Conservation (phyloP, 2,888 invertebrate genomes). For the Lordiphosa andalusiaca region DNA sequence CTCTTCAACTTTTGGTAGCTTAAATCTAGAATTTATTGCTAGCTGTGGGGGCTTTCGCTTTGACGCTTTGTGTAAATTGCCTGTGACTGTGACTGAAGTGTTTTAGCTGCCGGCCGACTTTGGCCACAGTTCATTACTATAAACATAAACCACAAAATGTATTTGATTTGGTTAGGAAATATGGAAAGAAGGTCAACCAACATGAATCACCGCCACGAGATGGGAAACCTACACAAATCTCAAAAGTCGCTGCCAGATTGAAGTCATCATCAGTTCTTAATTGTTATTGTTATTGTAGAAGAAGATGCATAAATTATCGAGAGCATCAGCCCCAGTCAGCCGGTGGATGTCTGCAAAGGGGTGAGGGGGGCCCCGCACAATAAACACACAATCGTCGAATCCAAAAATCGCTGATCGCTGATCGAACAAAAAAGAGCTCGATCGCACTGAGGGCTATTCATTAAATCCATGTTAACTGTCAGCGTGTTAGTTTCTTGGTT, state of each 20-base stretch:
- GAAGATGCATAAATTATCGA: constrained; percentile 49
- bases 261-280: constrained; percentile 53
- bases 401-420: constrained; percentile 1
- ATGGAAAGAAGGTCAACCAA: constrained; percentile 52
- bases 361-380: constrained; percentile 21
- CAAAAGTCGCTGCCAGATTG: constrained; percentile 36
- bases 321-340: constrained; percentile 1
- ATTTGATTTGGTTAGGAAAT: constrained; percentile 31
- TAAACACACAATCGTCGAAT: constrained; percentile 37
- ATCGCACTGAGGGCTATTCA: constrained; percentile 19
- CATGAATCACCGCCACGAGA: constrained; percentile 38
- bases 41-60: constrained; percentile 31
- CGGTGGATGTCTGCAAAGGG: constrained; percentile 41
- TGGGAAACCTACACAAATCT: constrained; percentile 22
- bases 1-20: constrained; percentile 18
- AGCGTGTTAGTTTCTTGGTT: constrained; percentile 54
- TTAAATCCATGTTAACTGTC: constrained; percentile 47
- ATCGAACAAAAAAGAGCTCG: constrained; percentile 11
- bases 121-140: constrained; percentile 42
- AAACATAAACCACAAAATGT: constrained; percentile 19
- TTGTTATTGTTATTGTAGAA: constrained; percentile 41
- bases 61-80: constrained; percentile 43
- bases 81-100: constrained; percentile 28
- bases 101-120: constrained; percentile 29
- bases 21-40: constrained; percentile 57